Percentiles rank a stretch among this genome's conserved stretches.
These are phyloP conservation scores for Dendrophyllia cribrosa DNA, from an alignment of 64 coral and sea anemone species.

Conservation along the genomic window DNA sequence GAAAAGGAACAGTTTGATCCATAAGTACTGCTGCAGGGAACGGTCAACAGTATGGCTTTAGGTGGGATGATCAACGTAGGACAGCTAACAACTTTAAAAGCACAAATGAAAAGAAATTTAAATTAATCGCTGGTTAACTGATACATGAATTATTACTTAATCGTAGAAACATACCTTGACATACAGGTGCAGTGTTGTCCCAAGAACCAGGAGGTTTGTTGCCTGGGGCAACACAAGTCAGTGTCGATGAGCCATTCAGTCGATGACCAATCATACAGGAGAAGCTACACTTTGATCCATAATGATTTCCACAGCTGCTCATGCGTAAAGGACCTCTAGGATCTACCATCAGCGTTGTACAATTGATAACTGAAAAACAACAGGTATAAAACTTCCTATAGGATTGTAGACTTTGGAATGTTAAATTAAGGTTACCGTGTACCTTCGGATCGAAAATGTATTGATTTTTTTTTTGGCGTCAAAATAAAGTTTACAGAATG, in stretches of 20 bases:
- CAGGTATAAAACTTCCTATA: too few relatives aligned
- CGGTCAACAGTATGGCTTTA: neutral
- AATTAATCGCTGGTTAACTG: too few relatives aligned
- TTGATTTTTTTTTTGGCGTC: too few relatives aligned
- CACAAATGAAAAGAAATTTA: too few relatives aligned
- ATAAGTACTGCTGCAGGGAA: neutral
- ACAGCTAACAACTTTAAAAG: conserved; percentile 13
- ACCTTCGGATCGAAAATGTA: too few relatives aligned
- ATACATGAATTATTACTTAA: too few relatives aligned
- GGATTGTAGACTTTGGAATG: too few relatives aligned
- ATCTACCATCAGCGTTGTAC: neutral
- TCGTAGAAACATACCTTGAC: neutral
- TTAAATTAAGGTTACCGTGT: too few relatives aligned
- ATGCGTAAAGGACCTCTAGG: neutral
- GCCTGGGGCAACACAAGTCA: neutral
- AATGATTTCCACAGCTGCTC: conserved; percentile 27
- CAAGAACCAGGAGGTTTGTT: neutral
- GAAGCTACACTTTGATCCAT: conserved; percentile 4
- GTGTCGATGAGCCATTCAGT: conserved; percentile 1
- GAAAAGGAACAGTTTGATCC: conserved; percentile 41
- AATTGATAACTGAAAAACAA: too few relatives aligned
- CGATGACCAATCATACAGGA: conserved; percentile 21
- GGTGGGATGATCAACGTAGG: neutral
- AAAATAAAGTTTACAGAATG: too few relatives aligned
- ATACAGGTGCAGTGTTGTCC: neutral